Conservation (phyloP, 1,140 invertebrate species). For the Triops longicaudatus region DNA sequence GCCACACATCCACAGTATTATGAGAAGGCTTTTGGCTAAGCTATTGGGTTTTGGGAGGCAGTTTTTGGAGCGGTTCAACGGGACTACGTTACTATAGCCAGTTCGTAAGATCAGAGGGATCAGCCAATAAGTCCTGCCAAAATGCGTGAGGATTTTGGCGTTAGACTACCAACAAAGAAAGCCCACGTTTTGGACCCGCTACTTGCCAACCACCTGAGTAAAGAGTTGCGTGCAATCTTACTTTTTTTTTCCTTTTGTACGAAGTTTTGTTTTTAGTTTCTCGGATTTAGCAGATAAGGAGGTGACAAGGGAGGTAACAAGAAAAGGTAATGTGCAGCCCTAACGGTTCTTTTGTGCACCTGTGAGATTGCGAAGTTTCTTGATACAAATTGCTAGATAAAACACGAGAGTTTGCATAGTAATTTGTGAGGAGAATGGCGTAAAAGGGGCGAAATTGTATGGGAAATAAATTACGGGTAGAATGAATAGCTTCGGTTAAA, state of each 20-base stretch:
- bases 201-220: conserved; percentile 8
- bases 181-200: neutral
- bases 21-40: neutral
- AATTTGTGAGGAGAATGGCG: no score
- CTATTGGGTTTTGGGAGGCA: neutral
- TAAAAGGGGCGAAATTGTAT: no score
- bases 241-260: neutral
- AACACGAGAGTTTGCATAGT: no score
- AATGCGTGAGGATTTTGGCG: neutral
- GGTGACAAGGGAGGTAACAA: no score
- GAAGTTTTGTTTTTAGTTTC: neutral
- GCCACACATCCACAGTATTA: neutral
- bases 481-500: no score
- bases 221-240: neutral
- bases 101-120: neutral
- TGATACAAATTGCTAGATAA: no score
- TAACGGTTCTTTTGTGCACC: no score
- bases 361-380: no score
- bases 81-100: neutral
- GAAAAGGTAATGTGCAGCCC: no score
- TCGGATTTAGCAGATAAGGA: no score
- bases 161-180: neutral
- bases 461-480: no score
- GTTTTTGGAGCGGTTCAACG: neutral
- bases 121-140: conserved; percentile 14